phyloP scores from a whole-genome alignment of 2,888 invertebrate species.

The Caenorhabditis virilis region DNA sequence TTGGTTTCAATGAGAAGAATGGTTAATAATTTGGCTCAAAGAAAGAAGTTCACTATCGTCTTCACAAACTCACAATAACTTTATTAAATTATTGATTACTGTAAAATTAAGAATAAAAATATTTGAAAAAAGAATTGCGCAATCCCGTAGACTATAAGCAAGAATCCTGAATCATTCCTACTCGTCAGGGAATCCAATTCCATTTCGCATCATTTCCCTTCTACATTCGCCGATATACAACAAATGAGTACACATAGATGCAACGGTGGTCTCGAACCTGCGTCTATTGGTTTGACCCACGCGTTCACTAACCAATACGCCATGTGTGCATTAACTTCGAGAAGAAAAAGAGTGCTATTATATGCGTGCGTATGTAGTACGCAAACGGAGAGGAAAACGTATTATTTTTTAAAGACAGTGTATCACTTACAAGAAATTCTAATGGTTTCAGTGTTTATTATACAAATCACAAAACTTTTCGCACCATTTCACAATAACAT shows the following conservation, averaged over 20 bases:
- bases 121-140: no score
- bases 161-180: no score
- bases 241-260: conserved; percentile 44
- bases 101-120: no score
- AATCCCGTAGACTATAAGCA: no score
- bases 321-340: no score
- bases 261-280: conserved; percentile 9
- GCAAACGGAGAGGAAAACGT: no score
- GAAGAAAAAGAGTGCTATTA: no score
- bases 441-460: conserved; percentile 6
- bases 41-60: conserved; percentile 33
- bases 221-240: conserved; percentile 28
- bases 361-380: no score
- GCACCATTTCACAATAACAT: conserved; percentile 18
- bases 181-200: conserved; percentile 10
- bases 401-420: no score
- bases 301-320: conserved; percentile 9
- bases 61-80: no score
- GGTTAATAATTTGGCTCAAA: conserved; percentile 18
- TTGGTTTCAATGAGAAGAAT: conserved; percentile 9
- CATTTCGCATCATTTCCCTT: conserved; percentile 44
- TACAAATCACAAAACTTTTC: conserved; percentile 13
- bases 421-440: not conserved
- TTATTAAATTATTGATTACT: no score
- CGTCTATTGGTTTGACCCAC: not conserved